These are phyloP conservation scores for Chrysocyon brachyurus DNA, from an alignment of 2,797 vertebrate species.

Conservation along the genomic window DNA sequence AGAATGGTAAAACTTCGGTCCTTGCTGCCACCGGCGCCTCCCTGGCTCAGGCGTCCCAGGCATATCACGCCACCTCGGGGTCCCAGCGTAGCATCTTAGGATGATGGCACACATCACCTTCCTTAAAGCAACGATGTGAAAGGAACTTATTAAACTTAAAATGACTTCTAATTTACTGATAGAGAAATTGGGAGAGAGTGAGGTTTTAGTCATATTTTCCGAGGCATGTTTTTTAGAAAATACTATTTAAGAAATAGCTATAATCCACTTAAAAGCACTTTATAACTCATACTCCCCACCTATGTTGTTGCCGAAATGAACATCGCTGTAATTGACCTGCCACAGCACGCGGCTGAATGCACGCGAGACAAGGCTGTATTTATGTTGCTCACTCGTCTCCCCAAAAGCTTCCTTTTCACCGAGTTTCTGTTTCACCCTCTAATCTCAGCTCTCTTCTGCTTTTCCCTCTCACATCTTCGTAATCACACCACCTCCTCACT, in stretches of 20 bases:
- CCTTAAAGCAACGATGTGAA: constrained; percentile 4
- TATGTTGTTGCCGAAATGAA: not conserved
- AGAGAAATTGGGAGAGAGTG: constrained; percentile 42
- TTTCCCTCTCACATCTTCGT: not conserved
- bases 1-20: not conserved
- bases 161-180: constrained; percentile 46
- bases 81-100: not conserved
- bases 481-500: not conserved
- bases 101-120: not conserved
- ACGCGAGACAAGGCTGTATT: not conserved
- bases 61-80: fast-evolving
- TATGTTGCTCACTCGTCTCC: not conserved
- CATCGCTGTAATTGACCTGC: constrained; percentile 51
- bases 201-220: constrained; percentile 57
- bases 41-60: not conserved
- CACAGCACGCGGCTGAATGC: not conserved
- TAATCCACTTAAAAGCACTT: constrained; percentile 67
- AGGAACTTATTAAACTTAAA: constrained; percentile 39
- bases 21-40: not conserved
- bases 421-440: not conserved
- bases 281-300: not conserved
- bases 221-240: constrained; percentile 46
- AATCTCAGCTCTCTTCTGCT: not conserved
- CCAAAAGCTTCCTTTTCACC: not conserved
- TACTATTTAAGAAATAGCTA: constrained; percentile 55